These are phyloP conservation scores for Lagria hirta DNA, from an alignment of 2,888 invertebrate genomes.

Conservation along the genomic window DNA sequence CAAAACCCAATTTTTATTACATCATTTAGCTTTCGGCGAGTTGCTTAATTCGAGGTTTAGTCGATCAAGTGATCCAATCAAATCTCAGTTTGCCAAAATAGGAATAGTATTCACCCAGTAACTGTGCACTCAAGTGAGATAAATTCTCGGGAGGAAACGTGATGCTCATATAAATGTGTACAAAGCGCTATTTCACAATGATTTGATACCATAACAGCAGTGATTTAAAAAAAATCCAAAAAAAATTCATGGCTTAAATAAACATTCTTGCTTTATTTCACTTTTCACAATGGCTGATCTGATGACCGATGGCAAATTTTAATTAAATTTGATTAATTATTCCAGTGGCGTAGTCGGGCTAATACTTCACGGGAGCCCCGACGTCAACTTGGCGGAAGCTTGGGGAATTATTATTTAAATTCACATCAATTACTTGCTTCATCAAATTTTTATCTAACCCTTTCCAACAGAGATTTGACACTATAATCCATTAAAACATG, in stretches of 20 bases:
- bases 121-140: conserved; percentile 25
- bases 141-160: conserved; percentile 24
- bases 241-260: conserved; percentile 3
- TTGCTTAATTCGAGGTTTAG: too few species aligned
- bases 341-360: conserved; percentile 19
- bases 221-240: conserved; percentile 14
- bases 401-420: conserved; percentile 19
- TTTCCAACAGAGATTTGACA: conserved; percentile 9
- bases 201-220: conserved; percentile 17
- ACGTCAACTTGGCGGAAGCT: conserved; percentile 16
- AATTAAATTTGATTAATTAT: conserved; percentile 24
- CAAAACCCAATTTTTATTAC: not conserved
- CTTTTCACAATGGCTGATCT: conserved; percentile 10
- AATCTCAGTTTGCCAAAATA: conserved; percentile 24
- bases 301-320: conserved; percentile 20
- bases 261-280: too few species aligned
- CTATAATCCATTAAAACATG: conserved; percentile 15
- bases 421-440: conserved; percentile 20
- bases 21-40: too few species aligned
- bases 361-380: conserved; percentile 21
- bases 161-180: conserved; percentile 22
- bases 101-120: conserved; percentile 22
- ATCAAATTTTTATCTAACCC: conserved; percentile 18
- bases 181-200: conserved; percentile 22
- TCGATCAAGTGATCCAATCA: conserved; percentile 24